Evolutionary conservation across 2,888 invertebrate species (phyloP), one percentile per base, ranked within the genome.

Genomic region (Argyresthia goedartella): DNA sequence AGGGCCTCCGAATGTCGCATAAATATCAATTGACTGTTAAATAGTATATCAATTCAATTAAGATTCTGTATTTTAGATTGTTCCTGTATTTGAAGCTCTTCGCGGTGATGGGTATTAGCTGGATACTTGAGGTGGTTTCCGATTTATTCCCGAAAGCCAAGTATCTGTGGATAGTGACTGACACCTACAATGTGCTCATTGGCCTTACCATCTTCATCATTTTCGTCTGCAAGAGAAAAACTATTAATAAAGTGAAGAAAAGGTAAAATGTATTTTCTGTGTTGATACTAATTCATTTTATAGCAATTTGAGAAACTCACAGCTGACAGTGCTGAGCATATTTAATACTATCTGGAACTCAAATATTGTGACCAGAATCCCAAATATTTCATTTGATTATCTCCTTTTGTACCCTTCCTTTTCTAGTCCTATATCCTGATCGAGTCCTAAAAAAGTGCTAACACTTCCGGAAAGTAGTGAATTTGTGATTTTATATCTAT

Each of bases 41-140:
- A n/a, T n/a, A n/a, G n/a, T n/a, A n/a, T n/a, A 25, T 25, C 25
- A 25, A 25, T 25, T 25, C 6, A 25, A 25, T 25, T 2, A 25
- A 35, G 8, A 9, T 36, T 52, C 43, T 48, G 8, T 57, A 54
- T 73, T 76, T n/a, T 80, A 93, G 93, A 66, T 89, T 92, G 58
- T 80, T 89, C 53, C 76, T 93, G 0, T 93, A 92, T 69, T 60
- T 92, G 56, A 93, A 93, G 66, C 73, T 93, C 15, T 90, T 93
- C 63, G 76, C 91, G 53, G 91, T 92, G 8, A 93, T 93, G 92
- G 93, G 93, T 1, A 87, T 92, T 56, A 92, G 90, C 68, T 93
- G 93, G 93, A 84, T 90, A n/a, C 84, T 91, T 74, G 93, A 93
- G 64, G 88, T 93, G 35, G 69, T 92, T 54, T 91, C 92, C 41